phyloP scores from a whole-genome alignment of 2,888 invertebrate species.

The Leptopterna dolabrata region DNA sequence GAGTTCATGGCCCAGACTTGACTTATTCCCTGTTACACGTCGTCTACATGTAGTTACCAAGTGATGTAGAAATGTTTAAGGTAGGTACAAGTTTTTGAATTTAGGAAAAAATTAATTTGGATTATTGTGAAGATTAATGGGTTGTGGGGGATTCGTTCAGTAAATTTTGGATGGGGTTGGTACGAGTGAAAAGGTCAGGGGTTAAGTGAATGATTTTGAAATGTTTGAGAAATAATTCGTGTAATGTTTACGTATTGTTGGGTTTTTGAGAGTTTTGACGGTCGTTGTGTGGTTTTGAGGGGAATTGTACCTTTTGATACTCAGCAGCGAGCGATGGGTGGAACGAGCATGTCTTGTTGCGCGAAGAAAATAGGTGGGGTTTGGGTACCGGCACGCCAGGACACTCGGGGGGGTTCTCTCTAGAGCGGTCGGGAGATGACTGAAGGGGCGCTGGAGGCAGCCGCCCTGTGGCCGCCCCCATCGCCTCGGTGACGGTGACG shows the following conservation, averaged over 20 bases:
- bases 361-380: slow-evolving; percentile 26
- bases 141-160: too few species aligned
- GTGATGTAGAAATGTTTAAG: too few species aligned
- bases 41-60: too few species aligned
- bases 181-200: background rate
- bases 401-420: slow-evolving; percentile 11
- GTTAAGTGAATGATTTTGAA: too few species aligned
- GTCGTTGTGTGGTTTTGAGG: background rate
- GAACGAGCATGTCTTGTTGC: slow-evolving; percentile 30
- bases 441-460: slow-evolving; percentile 33
- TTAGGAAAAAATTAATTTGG: background rate
- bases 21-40: background rate
- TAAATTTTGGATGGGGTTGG: too few species aligned
- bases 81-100: background rate
- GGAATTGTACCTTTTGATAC: background rate
- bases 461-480: background rate
- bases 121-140: background rate
- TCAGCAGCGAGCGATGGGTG: slow-evolving; percentile 10
- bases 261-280: background rate
- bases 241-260: too few species aligned
- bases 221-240: too few species aligned
- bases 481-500: background rate
- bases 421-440: slow-evolving; percentile 35
- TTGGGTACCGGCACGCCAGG: slow-evolving; percentile 8
- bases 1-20: background rate